Conservation (phyloP, 1,140 invertebrate genomes). For the Neodiprion lecontei region DNA sequence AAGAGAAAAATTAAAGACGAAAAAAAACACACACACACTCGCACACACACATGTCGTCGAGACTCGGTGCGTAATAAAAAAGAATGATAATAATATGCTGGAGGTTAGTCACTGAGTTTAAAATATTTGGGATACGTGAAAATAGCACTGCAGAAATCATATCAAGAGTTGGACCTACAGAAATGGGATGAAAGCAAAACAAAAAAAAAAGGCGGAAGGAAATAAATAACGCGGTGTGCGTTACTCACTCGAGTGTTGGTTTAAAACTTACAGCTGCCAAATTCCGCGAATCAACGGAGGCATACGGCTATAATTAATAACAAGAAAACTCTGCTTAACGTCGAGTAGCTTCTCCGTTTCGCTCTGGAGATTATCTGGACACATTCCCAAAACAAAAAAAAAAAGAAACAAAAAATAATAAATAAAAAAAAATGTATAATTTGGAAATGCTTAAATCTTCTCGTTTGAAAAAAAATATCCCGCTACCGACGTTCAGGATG, state of each 20-base stretch:
- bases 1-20: neutral
- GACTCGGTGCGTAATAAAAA: too few species aligned
- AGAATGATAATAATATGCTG: neutral
- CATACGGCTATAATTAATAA: neutral
- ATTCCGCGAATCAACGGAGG: neutral
- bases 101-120: neutral
- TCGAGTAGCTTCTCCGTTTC: too few species aligned
- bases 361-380: too few species aligned
- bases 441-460: neutral
- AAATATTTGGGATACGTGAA: too few species aligned
- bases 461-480: too few species aligned
- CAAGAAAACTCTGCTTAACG: too few species aligned
- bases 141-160: too few species aligned
- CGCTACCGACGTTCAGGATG: too few species aligned
- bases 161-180: neutral
- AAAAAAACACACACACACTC: neutral
- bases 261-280: neutral
- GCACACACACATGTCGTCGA: neutral
- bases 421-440: neutral
- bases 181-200: neutral
- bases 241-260: neutral
- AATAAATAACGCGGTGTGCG: neutral
- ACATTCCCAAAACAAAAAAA: too few species aligned
- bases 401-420: too few species aligned
- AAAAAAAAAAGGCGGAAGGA: neutral